Percentiles rank a stretch among this genome's conserved stretches.
Evolutionary conservation across 2,113 vertebrate genomes (phyloP).

Genomic region (Xiphophorus maculatus): DNA sequence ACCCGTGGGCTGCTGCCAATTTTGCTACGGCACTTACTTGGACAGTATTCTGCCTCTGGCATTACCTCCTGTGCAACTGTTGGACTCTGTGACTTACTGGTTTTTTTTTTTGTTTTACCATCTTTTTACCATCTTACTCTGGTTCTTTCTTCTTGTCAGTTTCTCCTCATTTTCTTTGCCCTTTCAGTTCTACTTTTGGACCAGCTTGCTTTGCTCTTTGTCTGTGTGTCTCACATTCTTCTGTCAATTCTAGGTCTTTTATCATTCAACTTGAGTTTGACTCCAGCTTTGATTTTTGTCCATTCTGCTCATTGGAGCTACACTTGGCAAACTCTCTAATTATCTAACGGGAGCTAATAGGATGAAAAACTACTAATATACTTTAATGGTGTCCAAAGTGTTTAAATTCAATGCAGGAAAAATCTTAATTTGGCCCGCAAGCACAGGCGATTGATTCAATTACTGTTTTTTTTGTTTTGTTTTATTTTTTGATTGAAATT

Average conservation of each 20-base stretch:
- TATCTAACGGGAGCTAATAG: conserved; percentile 64
- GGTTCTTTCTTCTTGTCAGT: neutral
- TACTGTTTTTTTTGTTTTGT: too few relatives aligned
- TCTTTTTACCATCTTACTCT: conserved; percentile 4
- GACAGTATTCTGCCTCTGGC: conserved; percentile 36
- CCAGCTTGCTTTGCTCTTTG: neutral
- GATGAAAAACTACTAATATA: conserved; percentile 62
- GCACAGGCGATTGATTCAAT: too few relatives aligned
- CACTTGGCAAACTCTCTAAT: conserved; percentile 67
- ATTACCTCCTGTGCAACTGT: conserved; percentile 35
- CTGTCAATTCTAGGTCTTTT: neutral
- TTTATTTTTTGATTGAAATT: too few relatives aligned
- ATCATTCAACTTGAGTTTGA: conserved; percentile 2
- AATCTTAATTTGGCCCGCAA: neutral
- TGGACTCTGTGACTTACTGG: conserved; percentile 24
- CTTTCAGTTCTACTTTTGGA: neutral
- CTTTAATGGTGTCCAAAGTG: neutral
- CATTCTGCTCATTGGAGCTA: conserved; percentile 26
- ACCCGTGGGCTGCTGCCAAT: conserved; percentile 44
- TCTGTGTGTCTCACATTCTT: neutral
- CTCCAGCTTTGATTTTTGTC: conserved; percentile 3
- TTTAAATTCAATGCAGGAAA: neutral
- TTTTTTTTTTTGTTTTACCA: conserved; percentile 13
- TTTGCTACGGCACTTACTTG: conserved; percentile 43
- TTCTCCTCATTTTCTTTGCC: neutral